Conservation (phyloP, 2,797 vertebrate species). For the Pangasius sanitwongsei region DNA sequence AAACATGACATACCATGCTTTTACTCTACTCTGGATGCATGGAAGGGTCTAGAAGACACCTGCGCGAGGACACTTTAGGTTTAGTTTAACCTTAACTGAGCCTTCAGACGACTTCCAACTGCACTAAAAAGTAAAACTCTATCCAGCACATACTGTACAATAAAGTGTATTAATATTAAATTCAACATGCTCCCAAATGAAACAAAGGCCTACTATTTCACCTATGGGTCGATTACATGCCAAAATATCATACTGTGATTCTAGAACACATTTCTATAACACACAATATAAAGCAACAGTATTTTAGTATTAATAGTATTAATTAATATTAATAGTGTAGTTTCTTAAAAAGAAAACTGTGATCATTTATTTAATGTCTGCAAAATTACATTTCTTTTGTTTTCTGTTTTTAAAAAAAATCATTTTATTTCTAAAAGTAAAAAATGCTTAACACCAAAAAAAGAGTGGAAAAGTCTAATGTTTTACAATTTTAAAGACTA, state of each 20-base stretch:
- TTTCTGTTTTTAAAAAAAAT: background rate
- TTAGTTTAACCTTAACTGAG: background rate
- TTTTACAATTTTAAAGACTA: background rate
- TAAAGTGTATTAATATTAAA: background rate
- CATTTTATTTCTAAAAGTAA: background rate
- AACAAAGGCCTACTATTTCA: background rate
- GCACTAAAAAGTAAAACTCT: background rate
- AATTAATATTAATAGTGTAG: background rate
- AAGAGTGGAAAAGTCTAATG: background rate
- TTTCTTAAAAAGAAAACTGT: no score
- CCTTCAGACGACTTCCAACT: background rate
- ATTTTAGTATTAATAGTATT: background rate
- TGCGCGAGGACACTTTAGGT: background rate
- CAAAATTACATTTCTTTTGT: background rate
- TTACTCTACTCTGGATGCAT: conserved; percentile 7
- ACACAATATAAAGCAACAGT: background rate
- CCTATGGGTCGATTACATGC: background rate
- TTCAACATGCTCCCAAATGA: background rate
- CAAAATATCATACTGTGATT: background rate
- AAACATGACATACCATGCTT: conserved; percentile 23
- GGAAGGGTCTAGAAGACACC: background rate
- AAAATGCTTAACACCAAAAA: background rate
- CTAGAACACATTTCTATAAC: background rate
- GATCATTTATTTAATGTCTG: background rate
- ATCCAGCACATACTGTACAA: background rate